Percentiles rank a stretch among this genome's conserved stretches.
These are phyloP conservation scores for Drosophila grimshawi DNA, from an alignment of 1,140 invertebrate species.

Conservation along the genomic window DNA sequence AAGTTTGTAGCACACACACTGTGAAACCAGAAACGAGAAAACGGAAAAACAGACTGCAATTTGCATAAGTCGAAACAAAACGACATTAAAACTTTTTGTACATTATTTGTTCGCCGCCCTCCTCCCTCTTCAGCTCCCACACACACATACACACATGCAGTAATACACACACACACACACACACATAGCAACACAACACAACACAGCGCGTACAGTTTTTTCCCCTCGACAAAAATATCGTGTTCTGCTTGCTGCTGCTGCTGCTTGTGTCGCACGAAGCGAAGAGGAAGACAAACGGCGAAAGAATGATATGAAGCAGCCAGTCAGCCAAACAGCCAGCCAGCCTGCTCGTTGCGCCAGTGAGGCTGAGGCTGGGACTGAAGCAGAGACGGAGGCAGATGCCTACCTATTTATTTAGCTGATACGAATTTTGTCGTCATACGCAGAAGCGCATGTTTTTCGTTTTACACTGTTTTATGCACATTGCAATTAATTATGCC, in stretches of 20 bases:
- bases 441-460: constrained; percentile 56
- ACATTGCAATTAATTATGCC: constrained; percentile 53
- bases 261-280: constrained; percentile 61
- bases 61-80: constrained; percentile 61
- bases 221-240: constrained; percentile 74
- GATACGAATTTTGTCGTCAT: constrained; percentile 47
- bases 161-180: constrained; percentile 8
- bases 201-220: constrained; percentile 71
- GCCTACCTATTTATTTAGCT: constrained; percentile 43
- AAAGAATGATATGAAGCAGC: constrained; percentile 53
- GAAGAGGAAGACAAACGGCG: constrained; percentile 63
- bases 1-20: constrained; percentile 42
- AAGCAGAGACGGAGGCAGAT: constrained; percentile 3
- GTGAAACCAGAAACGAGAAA: constrained; percentile 27
- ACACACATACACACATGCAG: constrained; percentile 3
- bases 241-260: constrained; percentile 57
- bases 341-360: constrained; percentile 31
- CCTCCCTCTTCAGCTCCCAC: constrained; percentile 23
- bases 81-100: constrained; percentile 50
- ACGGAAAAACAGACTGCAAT: constrained; percentile 62
- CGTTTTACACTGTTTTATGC: constrained; percentile 40
- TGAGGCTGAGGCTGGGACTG: constrained; percentile 2
- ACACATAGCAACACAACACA: constrained; percentile 10
- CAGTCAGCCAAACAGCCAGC: background rate
- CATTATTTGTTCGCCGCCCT: constrained; percentile 22